A percentile compares a stretch with the other conserved stretches of the same genome.
Conservation (phyloP, 2,888 invertebrate genomes). For the Papilio demoleus region DNA sequence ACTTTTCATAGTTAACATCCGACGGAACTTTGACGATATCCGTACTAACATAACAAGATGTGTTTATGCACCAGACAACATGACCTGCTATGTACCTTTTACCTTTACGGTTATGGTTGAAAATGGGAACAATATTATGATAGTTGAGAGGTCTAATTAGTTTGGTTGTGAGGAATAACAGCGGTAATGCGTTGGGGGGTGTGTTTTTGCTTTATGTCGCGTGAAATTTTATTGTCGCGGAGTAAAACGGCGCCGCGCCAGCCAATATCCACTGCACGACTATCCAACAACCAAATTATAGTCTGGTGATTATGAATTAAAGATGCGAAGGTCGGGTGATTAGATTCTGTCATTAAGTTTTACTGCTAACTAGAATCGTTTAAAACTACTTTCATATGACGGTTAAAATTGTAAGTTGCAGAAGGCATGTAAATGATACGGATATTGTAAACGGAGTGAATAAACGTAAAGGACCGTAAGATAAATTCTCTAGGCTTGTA, state of each 20-base stretch:
- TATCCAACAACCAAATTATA: conserved; percentile 46
- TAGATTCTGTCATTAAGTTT: conserved; percentile 31
- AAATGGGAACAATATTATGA: conserved; percentile 43
- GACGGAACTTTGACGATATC: conserved; percentile 73
- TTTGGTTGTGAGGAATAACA: conserved; percentile 65
- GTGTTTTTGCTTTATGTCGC: conserved; percentile 83
- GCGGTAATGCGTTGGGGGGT: conserved; percentile 77
- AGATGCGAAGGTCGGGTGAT: conserved; percentile 17
- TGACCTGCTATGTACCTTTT: conserved; percentile 50
- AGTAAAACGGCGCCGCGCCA: conserved; percentile 56
- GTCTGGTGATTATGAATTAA: conserved; percentile 40
- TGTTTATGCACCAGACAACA: conserved; percentile 61
- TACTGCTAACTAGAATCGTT: conserved; percentile 27
- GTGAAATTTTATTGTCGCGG: conserved; percentile 81
- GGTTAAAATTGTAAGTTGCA: neutral
- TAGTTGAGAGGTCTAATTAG: conserved; percentile 54
- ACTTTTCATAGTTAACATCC: conserved; percentile 75
- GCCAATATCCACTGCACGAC: conserved; percentile 38
- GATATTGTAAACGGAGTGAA: no score
- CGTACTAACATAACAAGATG: conserved; percentile 74
- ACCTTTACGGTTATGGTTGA: conserved; percentile 38
- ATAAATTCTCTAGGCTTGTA: no score
- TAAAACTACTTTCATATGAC: conserved; percentile 7
- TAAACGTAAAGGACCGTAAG: no score
- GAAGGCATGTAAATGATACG: neutral